Evolutionary conservation across 2,113 vertebrate species (phyloP).

Genomic region (Dromiciops gliroides): DNA sequence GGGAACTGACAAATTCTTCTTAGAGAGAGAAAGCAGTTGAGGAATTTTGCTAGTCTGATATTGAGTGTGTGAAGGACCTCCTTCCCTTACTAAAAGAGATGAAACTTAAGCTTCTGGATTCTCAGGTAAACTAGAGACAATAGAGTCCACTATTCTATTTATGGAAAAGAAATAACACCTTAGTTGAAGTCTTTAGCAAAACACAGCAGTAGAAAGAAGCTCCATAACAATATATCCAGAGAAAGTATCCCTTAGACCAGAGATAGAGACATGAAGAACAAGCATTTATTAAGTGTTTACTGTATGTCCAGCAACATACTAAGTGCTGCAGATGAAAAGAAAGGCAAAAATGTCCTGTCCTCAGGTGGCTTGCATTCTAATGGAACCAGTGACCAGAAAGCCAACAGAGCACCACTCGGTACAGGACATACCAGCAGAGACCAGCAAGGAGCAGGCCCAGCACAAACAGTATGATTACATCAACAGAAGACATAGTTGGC

Average conservation of each 20-base stretch:
- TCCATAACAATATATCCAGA: background rate
- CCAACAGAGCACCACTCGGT: background rate
- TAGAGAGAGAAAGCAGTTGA: background rate
- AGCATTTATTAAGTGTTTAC: background rate
- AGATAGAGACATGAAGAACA: background rate
- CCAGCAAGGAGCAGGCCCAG: too few relatives aligned
- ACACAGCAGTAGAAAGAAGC: background rate
- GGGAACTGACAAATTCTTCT: background rate
- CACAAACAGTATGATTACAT: background rate
- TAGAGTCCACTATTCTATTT: background rate
- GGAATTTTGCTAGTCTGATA: background rate
- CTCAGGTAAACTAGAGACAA: background rate
- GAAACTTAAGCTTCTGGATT: background rate
- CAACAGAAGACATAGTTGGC: background rate
- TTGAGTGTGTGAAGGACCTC: background rate
- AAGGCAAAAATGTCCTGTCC: background rate
- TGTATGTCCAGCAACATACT: background rate
- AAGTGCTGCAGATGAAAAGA: background rate
- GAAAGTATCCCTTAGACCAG: background rate
- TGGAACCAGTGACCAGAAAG: background rate
- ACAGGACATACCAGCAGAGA: too few relatives aligned
- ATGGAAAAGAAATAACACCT: background rate
- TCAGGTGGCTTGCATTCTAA: background rate
- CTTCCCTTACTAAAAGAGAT: background rate
- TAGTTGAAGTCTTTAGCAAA: background rate